These are phyloP conservation scores for Ennomos quercinarius DNA, from an alignment of 2,888 invertebrate genomes.

Conservation along the genomic window DNA sequence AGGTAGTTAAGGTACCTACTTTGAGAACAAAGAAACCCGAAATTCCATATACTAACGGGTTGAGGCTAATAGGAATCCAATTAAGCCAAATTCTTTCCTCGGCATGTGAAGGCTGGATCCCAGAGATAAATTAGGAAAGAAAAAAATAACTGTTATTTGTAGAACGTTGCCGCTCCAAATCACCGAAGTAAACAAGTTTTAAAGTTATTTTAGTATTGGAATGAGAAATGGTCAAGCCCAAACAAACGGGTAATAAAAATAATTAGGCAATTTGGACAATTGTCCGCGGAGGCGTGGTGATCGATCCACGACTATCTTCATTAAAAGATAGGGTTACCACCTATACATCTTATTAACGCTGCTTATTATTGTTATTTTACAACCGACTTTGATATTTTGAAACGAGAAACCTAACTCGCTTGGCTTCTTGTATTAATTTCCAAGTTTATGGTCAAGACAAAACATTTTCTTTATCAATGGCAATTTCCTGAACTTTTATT, in stretches of 20 bases:
- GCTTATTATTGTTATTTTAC: slow-evolving; percentile 1
- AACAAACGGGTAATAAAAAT: slow-evolving; percentile 83
- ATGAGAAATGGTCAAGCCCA: slow-evolving; percentile 61
- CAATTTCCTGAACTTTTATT: too few relatives aligned
- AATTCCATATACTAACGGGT: slow-evolving; percentile 30
- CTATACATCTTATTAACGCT: slow-evolving; percentile 1
- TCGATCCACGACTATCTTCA: slow-evolving; percentile 62
- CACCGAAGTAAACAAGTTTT: slow-evolving; percentile 23
- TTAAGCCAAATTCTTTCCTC: slow-evolving; percentile 42
- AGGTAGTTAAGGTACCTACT: neutral
- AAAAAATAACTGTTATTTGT: slow-evolving; percentile 23
- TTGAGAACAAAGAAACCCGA: slow-evolving; percentile 36
- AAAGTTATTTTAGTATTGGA: slow-evolving; percentile 66
- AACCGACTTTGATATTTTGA: neutral
- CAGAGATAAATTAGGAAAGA: slow-evolving; percentile 20
- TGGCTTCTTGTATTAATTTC: slow-evolving; percentile 3
- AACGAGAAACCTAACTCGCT: neutral
- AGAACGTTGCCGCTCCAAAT: slow-evolving; percentile 23
- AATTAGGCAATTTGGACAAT: slow-evolving; percentile 79
- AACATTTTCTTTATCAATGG: too few relatives aligned
- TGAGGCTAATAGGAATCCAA: slow-evolving; percentile 41
- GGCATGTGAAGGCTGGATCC: slow-evolving; percentile 28
- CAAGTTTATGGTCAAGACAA: neutral
- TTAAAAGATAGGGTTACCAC: slow-evolving; percentile 53
- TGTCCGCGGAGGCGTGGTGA: slow-evolving; percentile 66